A percentile compares a stretch with the other conserved stretches of the same genome.
These are phyloP conservation scores for Hippopotamus amphibius DNA, from an alignment of 2,113 vertebrate species.

Conservation along the genomic window DNA sequence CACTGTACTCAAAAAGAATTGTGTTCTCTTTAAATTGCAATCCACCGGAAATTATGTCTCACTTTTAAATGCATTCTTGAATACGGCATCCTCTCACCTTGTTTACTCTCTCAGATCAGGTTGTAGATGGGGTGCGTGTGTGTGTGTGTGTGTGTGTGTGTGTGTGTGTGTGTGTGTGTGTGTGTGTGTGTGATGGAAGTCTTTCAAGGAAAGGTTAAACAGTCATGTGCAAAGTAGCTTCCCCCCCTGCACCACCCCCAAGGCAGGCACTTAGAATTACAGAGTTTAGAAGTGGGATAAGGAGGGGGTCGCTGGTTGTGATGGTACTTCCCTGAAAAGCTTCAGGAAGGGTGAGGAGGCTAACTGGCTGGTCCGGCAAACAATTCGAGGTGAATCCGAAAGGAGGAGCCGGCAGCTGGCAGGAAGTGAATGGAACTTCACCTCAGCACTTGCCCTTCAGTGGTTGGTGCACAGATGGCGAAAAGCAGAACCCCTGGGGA, in stretches of 20 bases:
- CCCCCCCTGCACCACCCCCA: neutral
- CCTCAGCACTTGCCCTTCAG: neutral
- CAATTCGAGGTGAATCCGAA: constrained; percentile 35
- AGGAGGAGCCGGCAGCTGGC: constrained; percentile 26
- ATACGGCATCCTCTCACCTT: neutral
- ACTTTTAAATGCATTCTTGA: neutral
- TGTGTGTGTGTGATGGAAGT: neutral
- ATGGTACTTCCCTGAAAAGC: constrained; percentile 34
- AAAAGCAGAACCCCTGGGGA: neutral
- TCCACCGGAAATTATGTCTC: neutral
- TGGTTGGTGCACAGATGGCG: neutral
- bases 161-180: neutral
- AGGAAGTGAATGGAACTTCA: constrained; percentile 47
- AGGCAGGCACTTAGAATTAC: neutral
- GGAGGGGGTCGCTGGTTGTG: neutral
- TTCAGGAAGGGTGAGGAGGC: constrained; percentile 41
- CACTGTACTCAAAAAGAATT: neutral
- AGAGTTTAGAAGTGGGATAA: neutral
- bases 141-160: neutral
- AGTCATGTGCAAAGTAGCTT: neutral
- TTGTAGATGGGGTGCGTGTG: neutral
- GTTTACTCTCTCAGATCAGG: neutral
- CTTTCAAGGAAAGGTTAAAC: constrained; percentile 46
- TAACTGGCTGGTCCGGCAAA: constrained; percentile 63
- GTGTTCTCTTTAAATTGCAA: neutral